Evolutionary conservation across 2,888 invertebrate genomes (phyloP), one percentile per base, ranked within the genome.

Genomic region (Synergus gifuensis): DNA sequence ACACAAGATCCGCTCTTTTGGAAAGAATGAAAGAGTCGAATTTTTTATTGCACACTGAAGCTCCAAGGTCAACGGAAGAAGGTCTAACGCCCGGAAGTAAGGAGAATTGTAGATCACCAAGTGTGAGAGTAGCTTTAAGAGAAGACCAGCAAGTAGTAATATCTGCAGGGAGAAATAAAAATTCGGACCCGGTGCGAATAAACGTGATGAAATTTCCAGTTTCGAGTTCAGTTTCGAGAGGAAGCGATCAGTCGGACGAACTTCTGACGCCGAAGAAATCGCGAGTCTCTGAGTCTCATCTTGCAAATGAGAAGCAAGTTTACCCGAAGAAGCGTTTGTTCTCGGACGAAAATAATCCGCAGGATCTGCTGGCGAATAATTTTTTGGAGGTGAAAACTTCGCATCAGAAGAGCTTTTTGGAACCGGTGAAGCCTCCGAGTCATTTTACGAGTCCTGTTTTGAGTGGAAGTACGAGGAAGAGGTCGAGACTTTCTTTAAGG

Each of bases 91-190:
- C 2, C 1, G 12, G 4, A 63, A 46, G 54, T 1, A 11, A 60
- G 9, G 42, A 78, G 62, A 69, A 60, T 44, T 63, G 67, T 46
- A 81, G 73, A 66, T 79, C 82, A n/a, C 83, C 82, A 12, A 82
- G 76, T 36, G 67, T 82, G 28, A 69, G 63, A 69, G 36, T 82
- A 18, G 62, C 78, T 44, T 63, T 84, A 44, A 77, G 78, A 77
- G 82, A 83, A 44, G 82, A 84, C 76, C 76, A 83, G 54, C 83
- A 83, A 79, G 77, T 81, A 62, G 46, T 81, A 44, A 83, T 82
- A 81, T 80, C 81, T 28, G 22, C 28, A 8, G 81, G 78, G 18
- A 78, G 81, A 58, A 82, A 82, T 16, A 82, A 36, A 16, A 77
- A 76, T 36, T 76, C 66, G 46, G 78, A 83, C 78, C 84, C 82